phyloP scores from a whole-genome alignment of 2,113 vertebrate species.

The Catagonus wagneri region DNA sequence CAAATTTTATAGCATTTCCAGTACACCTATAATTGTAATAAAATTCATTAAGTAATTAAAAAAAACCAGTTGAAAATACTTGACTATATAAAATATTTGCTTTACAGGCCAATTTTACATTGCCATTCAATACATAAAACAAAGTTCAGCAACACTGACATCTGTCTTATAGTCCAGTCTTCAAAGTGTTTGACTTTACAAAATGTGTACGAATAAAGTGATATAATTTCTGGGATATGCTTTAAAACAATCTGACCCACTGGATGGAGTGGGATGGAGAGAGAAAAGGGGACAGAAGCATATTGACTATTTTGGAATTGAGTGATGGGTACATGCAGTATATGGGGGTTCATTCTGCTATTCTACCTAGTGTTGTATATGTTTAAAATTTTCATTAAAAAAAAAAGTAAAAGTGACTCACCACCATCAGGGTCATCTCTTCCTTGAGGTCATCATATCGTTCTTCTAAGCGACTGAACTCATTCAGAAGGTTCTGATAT shows the following conservation, averaged over 20 bases:
- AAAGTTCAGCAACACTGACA: not conserved
- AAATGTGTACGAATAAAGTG: conserved; percentile 8
- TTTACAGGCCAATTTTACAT: conserved; percentile 28
- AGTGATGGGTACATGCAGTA: not conserved
- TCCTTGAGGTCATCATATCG: conserved; percentile 98
- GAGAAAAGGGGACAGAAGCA: not conserved
- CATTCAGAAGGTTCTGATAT: conserved; percentile 98
- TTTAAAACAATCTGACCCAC: conserved; percentile 7
- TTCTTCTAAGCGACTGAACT: conserved; percentile 97
- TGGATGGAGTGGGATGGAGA: not conserved
- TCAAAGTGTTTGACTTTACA: conserved; percentile 44
- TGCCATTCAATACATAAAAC: not conserved
- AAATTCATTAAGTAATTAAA: too few relatives aligned
- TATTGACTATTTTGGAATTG: not conserved
- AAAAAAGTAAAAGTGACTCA: conserved; percentile 81
- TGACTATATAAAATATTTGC: conserved; percentile 31
- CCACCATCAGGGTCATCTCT: conserved; percentile 91
- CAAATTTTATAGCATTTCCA: too few relatives aligned
- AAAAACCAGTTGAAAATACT: too few relatives aligned
- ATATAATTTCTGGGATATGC: not conserved
- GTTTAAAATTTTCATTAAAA: not conserved
- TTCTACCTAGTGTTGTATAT: conserved; percentile 25
- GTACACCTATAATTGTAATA: too few relatives aligned
- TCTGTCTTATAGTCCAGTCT: not conserved
- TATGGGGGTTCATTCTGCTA: not conserved